phyloP scores from a whole-genome alignment of 2,797 vertebrate genomes.

The Hafferia zeledoni region DNA sequence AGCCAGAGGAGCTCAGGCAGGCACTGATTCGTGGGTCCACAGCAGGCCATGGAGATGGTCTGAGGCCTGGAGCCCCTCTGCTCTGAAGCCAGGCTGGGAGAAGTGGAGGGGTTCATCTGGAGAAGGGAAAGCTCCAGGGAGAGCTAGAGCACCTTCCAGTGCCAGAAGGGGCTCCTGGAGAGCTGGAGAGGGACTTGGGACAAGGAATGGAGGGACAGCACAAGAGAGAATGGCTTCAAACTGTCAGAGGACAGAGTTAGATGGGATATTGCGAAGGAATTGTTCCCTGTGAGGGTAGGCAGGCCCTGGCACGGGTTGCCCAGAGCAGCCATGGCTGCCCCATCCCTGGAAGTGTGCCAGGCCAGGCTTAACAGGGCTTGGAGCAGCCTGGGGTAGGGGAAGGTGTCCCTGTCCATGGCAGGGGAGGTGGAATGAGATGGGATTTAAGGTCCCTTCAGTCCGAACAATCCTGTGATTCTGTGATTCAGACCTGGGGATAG shows the following conservation, averaged over 20 bases:
- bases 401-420: background rate
- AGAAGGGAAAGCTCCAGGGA: background rate
- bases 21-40: background rate
- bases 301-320: background rate
- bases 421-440: background rate
- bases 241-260: background rate
- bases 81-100: background rate
- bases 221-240: background rate
- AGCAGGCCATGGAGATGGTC: background rate
- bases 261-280: background rate
- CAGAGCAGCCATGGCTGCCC: background rate
- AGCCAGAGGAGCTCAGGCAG: background rate
- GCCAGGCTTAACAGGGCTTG: background rate
- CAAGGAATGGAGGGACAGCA: background rate
- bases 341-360: background rate
- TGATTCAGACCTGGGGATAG: background rate
- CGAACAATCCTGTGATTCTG: background rate
- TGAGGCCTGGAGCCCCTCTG: background rate
- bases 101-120: background rate
- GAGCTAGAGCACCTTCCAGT: background rate
- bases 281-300: fast-evolving
- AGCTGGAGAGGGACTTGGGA: background rate
- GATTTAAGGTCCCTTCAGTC: background rate
- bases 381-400: background rate
- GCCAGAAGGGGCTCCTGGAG: background rate